Percentiles rank a stretch among this genome's conserved stretches.
Conservation (phyloP, 1,140 invertebrate genomes). For the Sipha flava region DNA sequence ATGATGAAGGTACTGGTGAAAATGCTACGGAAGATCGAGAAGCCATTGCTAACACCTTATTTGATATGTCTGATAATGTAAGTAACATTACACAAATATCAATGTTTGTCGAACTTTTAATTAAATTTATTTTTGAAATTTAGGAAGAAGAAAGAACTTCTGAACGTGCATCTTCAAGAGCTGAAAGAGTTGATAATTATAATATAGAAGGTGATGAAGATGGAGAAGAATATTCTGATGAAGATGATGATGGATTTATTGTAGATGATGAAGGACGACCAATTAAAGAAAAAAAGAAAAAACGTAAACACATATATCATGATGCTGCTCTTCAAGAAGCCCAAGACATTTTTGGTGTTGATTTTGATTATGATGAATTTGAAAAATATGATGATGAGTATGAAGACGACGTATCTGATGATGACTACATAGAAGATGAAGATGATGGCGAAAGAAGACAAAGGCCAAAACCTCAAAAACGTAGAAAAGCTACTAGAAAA, state of each 20-base stretch:
- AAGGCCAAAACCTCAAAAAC: conserved; percentile 38
- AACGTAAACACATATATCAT: conserved; percentile 78
- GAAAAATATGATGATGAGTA: conserved; percentile 79
- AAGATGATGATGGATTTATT: conserved; percentile 93
- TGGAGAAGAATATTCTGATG: conserved; percentile 67
- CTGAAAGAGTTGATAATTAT: conserved; percentile 58
- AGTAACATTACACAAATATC: conserved; percentile 41
- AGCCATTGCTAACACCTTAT: conserved; percentile 81
- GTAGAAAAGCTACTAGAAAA: conserved; percentile 73
- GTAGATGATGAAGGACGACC: conserved; percentile 92
- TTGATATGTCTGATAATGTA: conserved; percentile 77
- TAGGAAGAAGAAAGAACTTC: conserved; percentile 72
- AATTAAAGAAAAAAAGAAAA: conserved; percentile 76
- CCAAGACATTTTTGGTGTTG: conserved; percentile 97
- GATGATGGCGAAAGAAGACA: conserved; percentile 54
- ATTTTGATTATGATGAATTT: conserved; percentile 97
- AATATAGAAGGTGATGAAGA: conserved; percentile 61
- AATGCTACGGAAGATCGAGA: conserved; percentile 67
- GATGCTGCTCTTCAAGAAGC: conserved; percentile 94
- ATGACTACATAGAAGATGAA: conserved; percentile 65
- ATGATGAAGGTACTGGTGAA: conserved; percentile 64
- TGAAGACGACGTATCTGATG: conserved; percentile 69
- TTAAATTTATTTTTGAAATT: conserved; percentile 11
- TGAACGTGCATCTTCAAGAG: conserved; percentile 51
- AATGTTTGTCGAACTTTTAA: neutral